A percentile compares a stretch with the other conserved stretches of the same genome.
Evolutionary conservation across 2,888 invertebrate genomes (phyloP).

Genomic region (Sisyra nigra): DNA sequence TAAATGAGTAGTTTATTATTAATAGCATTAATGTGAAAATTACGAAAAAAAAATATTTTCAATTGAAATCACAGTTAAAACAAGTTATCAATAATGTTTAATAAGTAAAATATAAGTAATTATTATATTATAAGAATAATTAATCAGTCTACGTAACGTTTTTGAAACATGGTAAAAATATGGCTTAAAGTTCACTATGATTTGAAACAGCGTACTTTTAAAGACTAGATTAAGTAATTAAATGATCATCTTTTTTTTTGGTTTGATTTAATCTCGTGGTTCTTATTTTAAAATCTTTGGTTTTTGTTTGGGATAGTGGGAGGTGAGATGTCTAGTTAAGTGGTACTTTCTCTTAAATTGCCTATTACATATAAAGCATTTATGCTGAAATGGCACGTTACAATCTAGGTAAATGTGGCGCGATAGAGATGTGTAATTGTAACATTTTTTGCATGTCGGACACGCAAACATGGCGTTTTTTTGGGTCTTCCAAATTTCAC

Average conservation of each 20-base stretch:
- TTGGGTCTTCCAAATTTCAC: slow-evolving; percentile 3
- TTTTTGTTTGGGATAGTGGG: not conserved
- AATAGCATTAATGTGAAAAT: too few species aligned
- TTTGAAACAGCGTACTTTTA: not conserved
- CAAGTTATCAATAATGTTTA: too few species aligned
- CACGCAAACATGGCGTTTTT: not conserved
- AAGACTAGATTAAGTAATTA: too few species aligned
- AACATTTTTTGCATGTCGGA: slow-evolving; percentile 1
- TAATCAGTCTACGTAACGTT: too few species aligned
- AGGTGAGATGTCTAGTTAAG: slow-evolving; percentile 10
- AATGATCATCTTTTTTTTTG: too few species aligned
- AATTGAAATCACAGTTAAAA: too few species aligned
- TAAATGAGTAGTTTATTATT: too few species aligned
- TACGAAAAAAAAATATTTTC: too few species aligned
- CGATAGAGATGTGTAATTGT: slow-evolving; percentile 1
- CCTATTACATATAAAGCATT: slow-evolving; percentile 10
- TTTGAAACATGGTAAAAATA: too few species aligned
- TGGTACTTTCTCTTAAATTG: slow-evolving; percentile 12
- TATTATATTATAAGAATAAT: too few species aligned
- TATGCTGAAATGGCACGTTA: not conserved
- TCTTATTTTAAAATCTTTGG: not conserved
- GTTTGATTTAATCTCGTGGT: too few species aligned
- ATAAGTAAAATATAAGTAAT: too few species aligned
- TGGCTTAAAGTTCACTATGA: not conserved
- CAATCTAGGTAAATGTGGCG: slow-evolving; percentile 2